Percentiles rank a stretch among this genome's conserved stretches.
phyloP scores from a whole-genome alignment of 2,797 vertebrate genomes.

The Kryptolebias ocellatus region DNA sequence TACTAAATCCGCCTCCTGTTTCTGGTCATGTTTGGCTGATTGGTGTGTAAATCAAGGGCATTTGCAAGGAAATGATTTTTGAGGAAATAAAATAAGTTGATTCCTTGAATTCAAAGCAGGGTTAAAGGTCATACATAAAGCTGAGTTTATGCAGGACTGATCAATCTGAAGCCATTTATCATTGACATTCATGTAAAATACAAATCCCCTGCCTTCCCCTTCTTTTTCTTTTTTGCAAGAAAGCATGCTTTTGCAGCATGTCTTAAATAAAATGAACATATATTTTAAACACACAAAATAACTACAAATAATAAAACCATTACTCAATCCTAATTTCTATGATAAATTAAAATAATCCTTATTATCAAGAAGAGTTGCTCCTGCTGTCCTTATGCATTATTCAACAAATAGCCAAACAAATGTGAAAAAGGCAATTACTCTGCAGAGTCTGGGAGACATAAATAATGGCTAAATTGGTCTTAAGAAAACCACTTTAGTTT shows the following conservation, averaged over 20 bases:
- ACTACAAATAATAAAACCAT: background rate
- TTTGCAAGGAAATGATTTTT: background rate
- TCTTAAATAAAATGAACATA: background rate
- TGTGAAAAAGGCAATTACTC: conserved; percentile 3
- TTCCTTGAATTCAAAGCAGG: background rate
- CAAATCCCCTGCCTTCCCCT: no score
- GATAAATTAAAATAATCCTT: conserved; percentile 6
- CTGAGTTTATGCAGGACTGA: background rate
- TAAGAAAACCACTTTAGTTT: conserved; percentile 3
- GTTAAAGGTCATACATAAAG: background rate
- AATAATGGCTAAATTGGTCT: background rate
- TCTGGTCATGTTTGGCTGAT: background rate
- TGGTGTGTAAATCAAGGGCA: background rate
- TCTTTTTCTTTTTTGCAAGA: background rate
- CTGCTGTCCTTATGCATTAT: conserved; percentile 13
- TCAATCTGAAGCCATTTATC: conserved; percentile 11
- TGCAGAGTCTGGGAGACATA: conserved; percentile 8
- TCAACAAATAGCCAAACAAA: conserved; percentile 18
- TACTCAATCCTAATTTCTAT: conserved; percentile 6
- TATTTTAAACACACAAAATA: background rate
- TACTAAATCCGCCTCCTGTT: no score
- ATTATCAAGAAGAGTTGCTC: conserved; percentile 5
- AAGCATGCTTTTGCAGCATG: background rate
- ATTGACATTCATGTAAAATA: background rate
- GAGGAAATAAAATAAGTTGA: background rate